Evolutionary conservation across 1,140 invertebrate genomes (phyloP).

Genomic region (Anastrepha ludens): DNA sequence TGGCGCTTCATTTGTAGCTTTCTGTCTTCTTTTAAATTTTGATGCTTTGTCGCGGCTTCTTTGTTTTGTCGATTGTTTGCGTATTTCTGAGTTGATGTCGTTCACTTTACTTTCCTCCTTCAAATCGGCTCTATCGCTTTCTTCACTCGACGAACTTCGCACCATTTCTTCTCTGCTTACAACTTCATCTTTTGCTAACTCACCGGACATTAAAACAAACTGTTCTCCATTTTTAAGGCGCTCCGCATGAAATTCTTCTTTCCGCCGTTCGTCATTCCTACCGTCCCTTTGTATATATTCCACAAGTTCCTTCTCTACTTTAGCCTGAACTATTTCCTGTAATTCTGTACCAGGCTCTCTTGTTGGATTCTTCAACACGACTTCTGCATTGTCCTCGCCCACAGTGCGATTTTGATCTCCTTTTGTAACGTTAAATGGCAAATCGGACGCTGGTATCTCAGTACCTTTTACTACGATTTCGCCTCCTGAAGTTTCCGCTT

Average conservation of each 20-base stretch:
- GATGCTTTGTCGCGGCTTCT: neutral
- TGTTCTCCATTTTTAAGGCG: neutral
- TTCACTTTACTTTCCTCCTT: neutral
- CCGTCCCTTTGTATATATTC: neutral
- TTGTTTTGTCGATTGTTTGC: neutral
- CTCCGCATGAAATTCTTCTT: neutral
- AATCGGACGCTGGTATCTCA: neutral
- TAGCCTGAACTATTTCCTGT: too few relatives aligned
- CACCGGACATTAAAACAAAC: neutral
- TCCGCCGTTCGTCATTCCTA: neutral
- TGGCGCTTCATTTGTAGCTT: neutral
- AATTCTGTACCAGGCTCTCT: too few relatives aligned
- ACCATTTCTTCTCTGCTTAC: neutral
- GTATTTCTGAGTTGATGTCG: neutral
- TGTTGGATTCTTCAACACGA: neutral
- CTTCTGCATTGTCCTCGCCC: neutral
- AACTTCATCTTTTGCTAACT: neutral
- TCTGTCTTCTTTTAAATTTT: neutral
- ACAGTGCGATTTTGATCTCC: neutral
- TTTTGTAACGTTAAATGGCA: neutral
- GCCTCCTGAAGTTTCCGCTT: slow-evolving; percentile 63
- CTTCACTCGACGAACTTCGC: neutral
- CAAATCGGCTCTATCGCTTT: neutral
- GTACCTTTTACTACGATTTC: neutral
- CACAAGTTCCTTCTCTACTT: too few relatives aligned